Percentiles rank a stretch among this genome's conserved stretches.
Conservation (phyloP, 1,140 invertebrate genomes). For the Phthorimaea operculella region DNA sequence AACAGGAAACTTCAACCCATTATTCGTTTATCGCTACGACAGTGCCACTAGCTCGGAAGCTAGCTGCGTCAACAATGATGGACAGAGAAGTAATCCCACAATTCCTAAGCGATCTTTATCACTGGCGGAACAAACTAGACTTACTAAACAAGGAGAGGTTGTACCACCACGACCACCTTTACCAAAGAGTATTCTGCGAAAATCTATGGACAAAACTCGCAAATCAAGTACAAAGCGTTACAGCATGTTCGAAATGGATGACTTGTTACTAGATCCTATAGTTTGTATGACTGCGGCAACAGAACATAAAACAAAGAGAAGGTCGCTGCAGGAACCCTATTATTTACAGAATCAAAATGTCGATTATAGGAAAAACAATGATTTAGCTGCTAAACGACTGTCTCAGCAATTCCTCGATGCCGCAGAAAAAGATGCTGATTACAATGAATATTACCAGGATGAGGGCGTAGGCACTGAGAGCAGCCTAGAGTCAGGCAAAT, state of each 20-base stretch:
- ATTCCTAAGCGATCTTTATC: constrained; percentile 75
- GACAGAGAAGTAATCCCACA: constrained; percentile 62
- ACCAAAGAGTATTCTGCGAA: constrained; percentile 77
- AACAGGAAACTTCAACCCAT: constrained; percentile 71
- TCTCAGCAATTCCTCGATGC: constrained; percentile 66
- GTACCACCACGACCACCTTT: constrained; percentile 76
- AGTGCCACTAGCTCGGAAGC: constrained; percentile 77
- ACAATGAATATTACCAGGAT: constrained; percentile 63
- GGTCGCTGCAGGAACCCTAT: constrained; percentile 79
- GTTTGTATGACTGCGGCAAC: constrained; percentile 62
- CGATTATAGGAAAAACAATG: constrained; percentile 72
- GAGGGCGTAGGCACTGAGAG: constrained; percentile 66
- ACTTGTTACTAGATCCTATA: constrained; percentile 63
- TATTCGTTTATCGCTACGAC: constrained; percentile 86
- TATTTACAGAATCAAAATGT: constrained; percentile 72
- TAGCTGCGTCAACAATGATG: constrained; percentile 65
- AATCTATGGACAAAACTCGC: constrained; percentile 68
- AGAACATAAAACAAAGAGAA: constrained; percentile 71
- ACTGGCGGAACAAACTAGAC: constrained; percentile 68
- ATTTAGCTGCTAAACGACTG: constrained; percentile 67
- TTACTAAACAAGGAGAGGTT: constrained; percentile 63
- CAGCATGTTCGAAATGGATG: constrained; percentile 83
- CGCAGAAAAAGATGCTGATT: constrained; percentile 64
- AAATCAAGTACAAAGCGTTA: constrained; percentile 75
- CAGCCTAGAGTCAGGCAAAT: constrained; percentile 66